These are phyloP conservation scores for Drosophila kanapiae DNA, from an alignment of 1,140 invertebrate species.

Conservation along the genomic window DNA sequence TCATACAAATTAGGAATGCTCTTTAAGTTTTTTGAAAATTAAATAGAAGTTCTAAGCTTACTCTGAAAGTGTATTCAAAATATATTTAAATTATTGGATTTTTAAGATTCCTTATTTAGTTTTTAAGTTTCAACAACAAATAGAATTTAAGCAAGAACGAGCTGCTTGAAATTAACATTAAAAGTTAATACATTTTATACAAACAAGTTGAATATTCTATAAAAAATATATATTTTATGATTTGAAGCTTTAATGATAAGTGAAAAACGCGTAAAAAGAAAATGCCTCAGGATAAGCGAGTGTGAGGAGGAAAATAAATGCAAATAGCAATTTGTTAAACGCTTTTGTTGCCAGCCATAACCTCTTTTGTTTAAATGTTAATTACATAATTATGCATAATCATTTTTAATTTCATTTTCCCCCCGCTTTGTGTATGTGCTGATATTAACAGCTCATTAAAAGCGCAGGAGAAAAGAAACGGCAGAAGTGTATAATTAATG, in stretches of 20 bases:
- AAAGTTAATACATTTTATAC: too few species aligned
- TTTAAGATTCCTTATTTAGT: too few species aligned
- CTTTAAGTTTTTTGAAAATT: too few species aligned
- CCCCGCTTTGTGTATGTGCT: constrained; percentile 23
- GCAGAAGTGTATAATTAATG: constrained; percentile 73
- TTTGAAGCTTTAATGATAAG: background rate
- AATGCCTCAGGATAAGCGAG: background rate
- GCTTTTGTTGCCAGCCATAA: constrained; percentile 72
- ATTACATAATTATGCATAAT: constrained; percentile 85
- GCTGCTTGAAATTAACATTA: too few species aligned
- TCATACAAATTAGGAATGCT: too few species aligned
- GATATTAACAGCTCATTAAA: constrained; percentile 83
- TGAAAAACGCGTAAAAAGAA: constrained; percentile 1
- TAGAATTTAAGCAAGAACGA: too few species aligned
- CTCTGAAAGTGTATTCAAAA: too few species aligned
- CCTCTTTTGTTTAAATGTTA: constrained; percentile 84
- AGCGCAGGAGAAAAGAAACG: constrained; percentile 49
- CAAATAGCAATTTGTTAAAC: constrained; percentile 76
- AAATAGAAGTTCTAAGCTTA: too few species aligned
- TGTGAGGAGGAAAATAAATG: constrained; percentile 37
- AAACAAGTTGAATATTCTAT: too few species aligned
- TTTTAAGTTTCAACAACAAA: too few species aligned
- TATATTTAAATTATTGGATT: too few species aligned
- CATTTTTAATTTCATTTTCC: constrained; percentile 59
- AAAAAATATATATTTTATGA: background rate